Evolutionary conservation across 2,888 invertebrate species (phyloP), one percentile per base, ranked within the genome.

Genomic region (Congeria kusceri): DNA sequence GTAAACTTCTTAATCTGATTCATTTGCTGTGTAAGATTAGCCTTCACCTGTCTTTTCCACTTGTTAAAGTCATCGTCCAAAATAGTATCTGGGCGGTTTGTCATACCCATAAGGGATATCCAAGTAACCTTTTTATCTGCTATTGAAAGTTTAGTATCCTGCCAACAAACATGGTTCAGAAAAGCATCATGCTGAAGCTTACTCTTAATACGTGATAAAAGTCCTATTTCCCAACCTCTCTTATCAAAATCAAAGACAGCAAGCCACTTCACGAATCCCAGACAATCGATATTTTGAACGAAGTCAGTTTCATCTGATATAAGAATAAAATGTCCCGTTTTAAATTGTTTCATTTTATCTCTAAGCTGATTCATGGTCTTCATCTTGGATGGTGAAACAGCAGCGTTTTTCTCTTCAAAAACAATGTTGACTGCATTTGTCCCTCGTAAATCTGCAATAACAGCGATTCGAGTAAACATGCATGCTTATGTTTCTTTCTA

Each of bases 221-320:
- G 49, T 9, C 88, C 88, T 0, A 46, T 57, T 23, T 80, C 63
- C 65, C 87, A 80, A 29, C 86, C 84, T 0, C 58, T 29, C n/a
- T 63, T 53, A 56, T 86, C 86, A 75, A 86, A 81, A 47, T 86
- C 84, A 39, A 81, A 86, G 3, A 88, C 87, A 25, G 80, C 81
- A 23, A 83, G 68, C 87, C 87, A 88, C 9, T 85, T 83, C 15
- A 82, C 84, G 3, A 58, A 32, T 0, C 80, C 66, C 27, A 87
- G 46, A 53, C 76, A 72, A 9, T 80, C 77, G 20, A 84, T 27
- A 44, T 67, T 53, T 1, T 62, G 56, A 1, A 58, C 58, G 18
- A 44, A 27, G 1, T 68, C 61, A 11, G 75, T 56, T 18, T 75
- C 71, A 46, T 80, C 84, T 29, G 72, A 57, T 3, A 87, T 29